A percentile compares a stretch with the other conserved stretches of the same genome.
Evolutionary conservation across 2,113 vertebrate species (phyloP).

Genomic region (Danio rerio): DNA sequence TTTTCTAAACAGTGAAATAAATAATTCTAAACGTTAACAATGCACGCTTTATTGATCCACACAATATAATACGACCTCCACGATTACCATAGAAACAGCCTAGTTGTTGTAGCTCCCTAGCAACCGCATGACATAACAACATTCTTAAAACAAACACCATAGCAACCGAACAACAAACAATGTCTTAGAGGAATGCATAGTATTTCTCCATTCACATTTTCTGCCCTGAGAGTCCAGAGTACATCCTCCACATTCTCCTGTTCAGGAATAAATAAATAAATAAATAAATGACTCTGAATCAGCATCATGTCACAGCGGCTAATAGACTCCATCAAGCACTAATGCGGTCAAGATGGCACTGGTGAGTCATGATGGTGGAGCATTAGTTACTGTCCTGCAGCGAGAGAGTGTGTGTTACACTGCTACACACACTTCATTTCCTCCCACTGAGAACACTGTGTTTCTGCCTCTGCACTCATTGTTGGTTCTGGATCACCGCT

Average conservation of each 20-base stretch:
- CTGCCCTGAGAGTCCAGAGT: background rate
- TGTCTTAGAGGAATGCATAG: too few species aligned
- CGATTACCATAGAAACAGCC: too few species aligned
- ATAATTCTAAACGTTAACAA: too few species aligned
- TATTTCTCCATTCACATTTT: background rate
- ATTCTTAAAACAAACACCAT: too few species aligned
- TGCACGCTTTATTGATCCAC: too few species aligned
- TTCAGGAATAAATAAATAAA: background rate
- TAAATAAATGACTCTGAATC: background rate
- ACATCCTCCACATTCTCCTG: background rate
- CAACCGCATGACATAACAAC: too few species aligned
- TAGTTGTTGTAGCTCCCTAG: too few species aligned
- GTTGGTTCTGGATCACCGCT: background rate
- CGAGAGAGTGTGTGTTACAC: background rate
- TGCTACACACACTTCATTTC: background rate
- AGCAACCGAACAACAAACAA: too few species aligned
- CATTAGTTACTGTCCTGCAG: conserved; percentile 4
- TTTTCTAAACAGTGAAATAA: too few species aligned
- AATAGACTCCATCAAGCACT: background rate
- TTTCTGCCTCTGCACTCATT: background rate
- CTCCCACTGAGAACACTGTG: background rate
- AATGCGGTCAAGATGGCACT: conserved; percentile 30
- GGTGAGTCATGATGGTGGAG: conserved; percentile 10
- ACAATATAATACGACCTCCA: too few species aligned
- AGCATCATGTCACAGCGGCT: background rate